phyloP scores from a whole-genome alignment of 2,888 invertebrate species.

The Noctua janthe region DNA sequence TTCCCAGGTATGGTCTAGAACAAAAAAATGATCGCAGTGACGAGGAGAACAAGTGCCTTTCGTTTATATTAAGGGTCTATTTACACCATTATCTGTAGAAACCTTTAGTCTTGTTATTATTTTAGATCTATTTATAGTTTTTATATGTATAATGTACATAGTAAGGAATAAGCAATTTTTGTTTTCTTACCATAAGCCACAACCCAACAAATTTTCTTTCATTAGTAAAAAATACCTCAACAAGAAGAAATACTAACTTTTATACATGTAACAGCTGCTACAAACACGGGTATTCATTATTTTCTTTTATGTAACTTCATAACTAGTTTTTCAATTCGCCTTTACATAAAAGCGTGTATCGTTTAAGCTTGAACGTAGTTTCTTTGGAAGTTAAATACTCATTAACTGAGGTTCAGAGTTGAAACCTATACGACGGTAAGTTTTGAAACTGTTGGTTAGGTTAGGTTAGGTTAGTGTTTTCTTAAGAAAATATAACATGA shows the following conservation, averaged over 20 bases:
- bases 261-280: background rate
- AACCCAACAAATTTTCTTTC: background rate
- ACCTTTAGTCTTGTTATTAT: no score
- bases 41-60: no score
- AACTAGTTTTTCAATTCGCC: conserved; percentile 23
- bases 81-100: no score
- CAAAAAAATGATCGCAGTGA: no score
- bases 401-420: conserved; percentile 7
- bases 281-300: background rate
- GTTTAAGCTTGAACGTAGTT: conserved; percentile 15
- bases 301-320: conserved; percentile 19
- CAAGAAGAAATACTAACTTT: background rate
- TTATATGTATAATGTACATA: no score
- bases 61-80: no score
- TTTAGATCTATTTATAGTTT: no score
- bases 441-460: conserved; percentile 6
- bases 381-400: conserved; percentile 28
- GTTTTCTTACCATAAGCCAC: background rate
- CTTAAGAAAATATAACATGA: background rate
- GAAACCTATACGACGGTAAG: background rate
- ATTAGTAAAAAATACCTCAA: background rate
- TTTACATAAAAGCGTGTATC: conserved; percentile 9
- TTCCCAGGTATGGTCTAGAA: no score
- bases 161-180: no score
- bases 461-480: background rate